A percentile compares a stretch with the other conserved stretches of the same genome.
Conservation (phyloP, 2,888 invertebrate genomes). For the Automeris io region DNA sequence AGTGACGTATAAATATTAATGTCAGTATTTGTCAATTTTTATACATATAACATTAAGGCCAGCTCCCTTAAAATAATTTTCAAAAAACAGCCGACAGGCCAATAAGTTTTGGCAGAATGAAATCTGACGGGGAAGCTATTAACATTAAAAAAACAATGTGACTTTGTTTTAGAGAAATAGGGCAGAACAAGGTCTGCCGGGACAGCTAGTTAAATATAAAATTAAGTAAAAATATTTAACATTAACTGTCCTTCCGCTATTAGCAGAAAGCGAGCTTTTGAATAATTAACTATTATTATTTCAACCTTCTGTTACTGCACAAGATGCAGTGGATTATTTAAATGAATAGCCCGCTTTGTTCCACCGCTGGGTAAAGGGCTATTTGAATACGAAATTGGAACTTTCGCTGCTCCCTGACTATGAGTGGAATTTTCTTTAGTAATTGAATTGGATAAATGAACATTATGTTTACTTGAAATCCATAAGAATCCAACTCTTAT, state of each 20-base stretch:
- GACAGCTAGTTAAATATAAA: too few species aligned
- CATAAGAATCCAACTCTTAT: too few species aligned
- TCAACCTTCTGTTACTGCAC: conserved; percentile 23
- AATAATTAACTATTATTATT: conserved; percentile 31
- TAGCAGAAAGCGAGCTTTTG: conserved; percentile 18
- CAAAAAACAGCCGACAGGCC: too few species aligned
- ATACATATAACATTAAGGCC: too few species aligned
- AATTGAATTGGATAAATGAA: conserved; percentile 65
- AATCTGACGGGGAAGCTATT: too few species aligned
- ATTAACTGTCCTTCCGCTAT: conserved; percentile 23
- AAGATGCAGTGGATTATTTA: conserved; percentile 51
- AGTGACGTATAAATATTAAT: too few species aligned
- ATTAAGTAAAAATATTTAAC: not conserved
- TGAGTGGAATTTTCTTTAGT: conserved; percentile 59
- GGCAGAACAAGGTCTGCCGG: too few species aligned
- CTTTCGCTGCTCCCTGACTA: conserved; percentile 38
- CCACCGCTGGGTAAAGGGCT: conserved; percentile 45
- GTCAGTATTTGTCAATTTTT: too few species aligned
- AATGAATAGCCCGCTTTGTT: conserved; percentile 66
- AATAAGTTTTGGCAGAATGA: too few species aligned
- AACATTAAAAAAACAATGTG: too few species aligned
- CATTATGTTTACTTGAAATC: conserved; percentile 34
- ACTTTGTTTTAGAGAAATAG: too few species aligned
- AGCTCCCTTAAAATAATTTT: too few species aligned
- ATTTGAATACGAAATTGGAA: conserved; percentile 68